Conservation (phyloP, 1,140 invertebrate species). For the Artemia franciscana region DNA sequence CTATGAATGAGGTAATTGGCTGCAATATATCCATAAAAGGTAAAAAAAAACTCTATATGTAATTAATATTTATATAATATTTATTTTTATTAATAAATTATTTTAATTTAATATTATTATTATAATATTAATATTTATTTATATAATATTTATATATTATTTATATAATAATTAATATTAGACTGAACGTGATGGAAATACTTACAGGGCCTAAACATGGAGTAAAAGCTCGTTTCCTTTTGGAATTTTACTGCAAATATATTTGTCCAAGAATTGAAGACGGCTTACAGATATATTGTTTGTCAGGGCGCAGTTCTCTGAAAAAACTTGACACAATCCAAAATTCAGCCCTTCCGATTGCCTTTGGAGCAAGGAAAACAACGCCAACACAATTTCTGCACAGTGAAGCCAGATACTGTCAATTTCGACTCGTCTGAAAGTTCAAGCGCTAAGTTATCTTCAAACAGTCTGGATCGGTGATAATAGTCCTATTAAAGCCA, state of each 20-base stretch:
- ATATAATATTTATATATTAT: too few relatives aligned
- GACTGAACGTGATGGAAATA: neutral
- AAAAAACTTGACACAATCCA: neutral
- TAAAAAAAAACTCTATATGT: too few relatives aligned
- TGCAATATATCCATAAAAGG: too few relatives aligned
- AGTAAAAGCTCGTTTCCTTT: neutral
- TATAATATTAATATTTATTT: too few relatives aligned
- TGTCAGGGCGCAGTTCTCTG: neutral
- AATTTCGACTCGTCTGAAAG: neutral
- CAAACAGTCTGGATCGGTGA: neutral
- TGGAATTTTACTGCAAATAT: neutral
- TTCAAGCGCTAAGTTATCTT: neutral
- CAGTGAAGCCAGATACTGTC: neutral
- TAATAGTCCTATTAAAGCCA: too few relatives aligned
- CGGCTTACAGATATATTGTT: neutral
- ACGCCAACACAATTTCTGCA: neutral
- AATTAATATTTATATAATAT: too few relatives aligned
- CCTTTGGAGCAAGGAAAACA: neutral
- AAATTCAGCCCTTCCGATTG: neutral
- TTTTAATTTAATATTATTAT: too few relatives aligned
- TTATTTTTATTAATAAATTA: too few relatives aligned
- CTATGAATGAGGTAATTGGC: too few relatives aligned
- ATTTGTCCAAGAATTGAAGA: neutral
- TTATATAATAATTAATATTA: neutral
- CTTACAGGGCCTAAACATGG: neutral